Evolutionary conservation across 1,140 invertebrate species (phyloP), one percentile per base, ranked within the genome.

Genomic region (Danaus plexippus): DNA sequence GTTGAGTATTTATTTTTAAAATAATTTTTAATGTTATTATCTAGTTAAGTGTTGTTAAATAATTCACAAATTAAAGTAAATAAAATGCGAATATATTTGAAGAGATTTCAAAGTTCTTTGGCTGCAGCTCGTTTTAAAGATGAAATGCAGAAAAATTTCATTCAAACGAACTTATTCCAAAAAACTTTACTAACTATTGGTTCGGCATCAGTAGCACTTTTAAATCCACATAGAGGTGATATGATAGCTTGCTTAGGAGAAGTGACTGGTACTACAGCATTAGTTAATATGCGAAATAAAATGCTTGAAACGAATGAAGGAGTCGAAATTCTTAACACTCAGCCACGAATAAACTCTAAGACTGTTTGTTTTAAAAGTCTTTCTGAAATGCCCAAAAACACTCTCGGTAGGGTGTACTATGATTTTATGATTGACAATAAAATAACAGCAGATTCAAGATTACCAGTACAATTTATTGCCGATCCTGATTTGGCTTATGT

Each of bases 221-320:
- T 92, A 5, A 90, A 96, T 88, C 96, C 96, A 1, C 77, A 86
- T 66, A 90, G 93, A 52, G 92, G 89, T n/a, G 97, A 99, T 80
- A 96, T 98, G 95, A 95, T 99, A 68, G 95, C 96, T 43, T 94
- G 95, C 64, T 88, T 98, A 54, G 96, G 96, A 5, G 97, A 98
- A 88, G 94, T 95, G 0, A 96, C 95, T 3, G 96, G 96, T 1
- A 83, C 90, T 64, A 67, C 68, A 43, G 94, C 95, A 9, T 87
- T 97, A 0, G 83, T 85, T 55, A 87, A 90, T 62, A 93, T 96
- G 78, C 85, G 87, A 54, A 71, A 87, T 59, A 90, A 91, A 76
- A 95, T 97, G 90, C 61, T 90, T 41, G 80, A 87, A 44, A 89
- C 87, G 12, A 72, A 87, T 15, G 94, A 95, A 87, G 95, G 96